Conservation (phyloP, 2,113 vertebrate species). For the Cephalopholis sonnerati region DNA sequence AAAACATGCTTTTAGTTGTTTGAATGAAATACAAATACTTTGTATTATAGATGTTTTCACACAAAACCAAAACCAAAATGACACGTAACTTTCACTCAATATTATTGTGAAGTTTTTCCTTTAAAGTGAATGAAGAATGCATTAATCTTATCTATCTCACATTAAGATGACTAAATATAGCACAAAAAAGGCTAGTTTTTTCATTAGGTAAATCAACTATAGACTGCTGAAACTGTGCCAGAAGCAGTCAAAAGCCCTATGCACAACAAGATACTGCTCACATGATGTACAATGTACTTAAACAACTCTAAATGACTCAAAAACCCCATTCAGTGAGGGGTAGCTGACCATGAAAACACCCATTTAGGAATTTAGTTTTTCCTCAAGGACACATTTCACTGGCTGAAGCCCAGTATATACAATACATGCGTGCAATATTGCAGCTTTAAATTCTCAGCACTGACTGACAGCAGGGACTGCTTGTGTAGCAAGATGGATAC, state of each 20-base stretch:
- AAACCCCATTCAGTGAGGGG: constrained; percentile 14
- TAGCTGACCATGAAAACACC: constrained; percentile 24
- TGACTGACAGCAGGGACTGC: background rate
- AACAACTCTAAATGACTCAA: constrained; percentile 23
- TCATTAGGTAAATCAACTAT: background rate
- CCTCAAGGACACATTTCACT: constrained; percentile 21
- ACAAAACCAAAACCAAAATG: background rate
- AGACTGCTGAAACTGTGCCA: background rate
- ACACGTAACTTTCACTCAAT: background rate
- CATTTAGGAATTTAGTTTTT: constrained; percentile 8
- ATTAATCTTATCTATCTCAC: background rate
- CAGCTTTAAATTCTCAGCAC: background rate
- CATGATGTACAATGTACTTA: background rate
- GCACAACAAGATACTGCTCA: background rate
- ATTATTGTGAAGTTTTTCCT: background rate
- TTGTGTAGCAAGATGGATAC: background rate
- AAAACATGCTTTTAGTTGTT: constrained; percentile 3
- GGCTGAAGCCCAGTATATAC: background rate
- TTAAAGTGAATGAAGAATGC: background rate
- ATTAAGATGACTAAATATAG: background rate
- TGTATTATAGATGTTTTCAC: background rate
- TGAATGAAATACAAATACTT: background rate
- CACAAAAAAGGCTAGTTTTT: background rate
- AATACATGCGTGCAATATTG: background rate
- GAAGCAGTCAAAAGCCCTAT: background rate